Base-by-base conservation (phyloP, 2,113 vertebrate species). In the Ceuthmochares aereus region DNA sequence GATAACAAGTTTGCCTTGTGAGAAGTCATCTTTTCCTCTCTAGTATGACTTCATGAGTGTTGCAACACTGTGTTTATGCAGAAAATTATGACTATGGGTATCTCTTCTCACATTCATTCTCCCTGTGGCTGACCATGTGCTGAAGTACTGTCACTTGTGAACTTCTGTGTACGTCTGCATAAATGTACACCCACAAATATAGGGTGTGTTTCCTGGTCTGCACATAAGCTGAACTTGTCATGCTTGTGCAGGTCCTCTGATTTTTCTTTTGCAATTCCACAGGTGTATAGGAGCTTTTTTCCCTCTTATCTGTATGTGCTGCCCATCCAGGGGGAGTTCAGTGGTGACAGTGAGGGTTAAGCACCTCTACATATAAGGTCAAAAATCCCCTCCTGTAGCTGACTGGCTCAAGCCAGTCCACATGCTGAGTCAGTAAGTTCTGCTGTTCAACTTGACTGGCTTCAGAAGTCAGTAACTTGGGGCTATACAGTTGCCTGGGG, bases 131-230 rank as follows among this genome's bases (percentile, higher is more conserved):
- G 18, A 20, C 29, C 32, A 13, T 19, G 23, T 69, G 25, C 75
- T 73, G 23, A 80, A 32, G 22, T 16, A 34, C 32, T 2, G 2
- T 43, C 30, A 6, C 36, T 34, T 58, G 22, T 58, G 66, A 21
- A 23, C 45, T 1, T 9, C 2, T 43, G 5, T 34, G 3, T 51
- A 6, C 34, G 4, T 60, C 3, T 40, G 15, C 25, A 29, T 26
- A 7, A 0, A 2, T 7, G 4, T 20, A 14, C 8, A 4, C 3
- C 4, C 19, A 30, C 4, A 4, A 9, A 1, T 20, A 10, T 0
- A 37, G 27, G 8, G 5, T 23, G 37, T 29, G 27, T 68, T 56
- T 80, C 43, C 32, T 32, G 25, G 14, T 36, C 26, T 70, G 12
- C 4, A 0, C 26, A 42, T 62, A 16, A 81, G 23, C n/a, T 77